Evolutionary conservation across 2,113 vertebrate species (phyloP), one percentile per base, ranked within the genome.

Genomic region (Coregonus clupeaformis): DNA sequence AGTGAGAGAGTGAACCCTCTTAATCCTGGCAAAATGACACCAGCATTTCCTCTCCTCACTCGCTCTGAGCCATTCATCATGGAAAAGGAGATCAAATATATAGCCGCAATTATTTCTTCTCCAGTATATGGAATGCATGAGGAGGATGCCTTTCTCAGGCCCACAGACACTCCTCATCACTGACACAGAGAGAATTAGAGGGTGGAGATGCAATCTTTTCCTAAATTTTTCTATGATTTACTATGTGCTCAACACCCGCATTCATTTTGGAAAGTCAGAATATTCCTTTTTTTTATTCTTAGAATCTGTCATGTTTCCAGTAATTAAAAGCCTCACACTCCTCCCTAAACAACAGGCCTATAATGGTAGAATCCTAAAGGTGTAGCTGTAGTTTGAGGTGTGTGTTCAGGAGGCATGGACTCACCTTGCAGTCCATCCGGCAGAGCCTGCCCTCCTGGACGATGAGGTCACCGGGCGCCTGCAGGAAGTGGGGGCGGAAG

Each of bases 341-440:
- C 7, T 36, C 36, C 36, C 36, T 0, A 36, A 36, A 6, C 36
- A 36, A 36, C 36, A 36, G 36, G 36, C 36, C 9, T 11, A 42
- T 9, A 42, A 42, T 42, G 36, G 36, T 42, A 42, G 36, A 42
- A 42, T 42, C 36, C 36, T 42, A 11, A 42, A 42, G 36, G 36
- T 42, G 36, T 42, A 42, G 36, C 9, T 42, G 36, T 42, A 42
- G 36, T 42, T 11, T 42, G 5, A 66, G 13, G 64, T 24, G 25
- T 2, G 29, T 64, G 36, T 60, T 9, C 14, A 32, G 32, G 16
- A 29, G 14, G 11, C 9, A 25, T 68, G 71, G 52, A 3, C 88
- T 91, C 90, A 96, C 98, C 94, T 99, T 99, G 91, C 98, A 99
- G 88, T 99, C 98, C 98, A 99, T 99, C 77, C 98, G 90, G 84